Evolutionary conservation across 2,797 vertebrate species (phyloP).

Genomic region (Ciconia nigra): DNA sequence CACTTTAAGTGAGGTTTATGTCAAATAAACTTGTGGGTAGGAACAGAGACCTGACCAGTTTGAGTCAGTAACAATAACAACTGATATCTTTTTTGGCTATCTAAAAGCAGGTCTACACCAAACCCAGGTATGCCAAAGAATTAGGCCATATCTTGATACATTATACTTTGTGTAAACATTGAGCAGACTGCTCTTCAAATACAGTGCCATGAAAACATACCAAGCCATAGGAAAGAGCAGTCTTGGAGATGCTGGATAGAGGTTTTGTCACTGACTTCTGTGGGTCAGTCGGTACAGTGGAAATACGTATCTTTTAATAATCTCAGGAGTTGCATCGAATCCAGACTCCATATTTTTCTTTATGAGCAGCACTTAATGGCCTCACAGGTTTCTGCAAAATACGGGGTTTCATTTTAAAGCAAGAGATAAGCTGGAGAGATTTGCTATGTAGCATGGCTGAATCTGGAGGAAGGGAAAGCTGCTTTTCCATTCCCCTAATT

Average conservation of each 20-base stretch:
- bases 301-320: background rate
- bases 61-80: background rate
- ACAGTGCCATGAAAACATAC: background rate
- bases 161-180: background rate
- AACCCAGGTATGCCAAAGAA: background rate
- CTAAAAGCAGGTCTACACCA: background rate
- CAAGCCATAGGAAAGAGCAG: background rate
- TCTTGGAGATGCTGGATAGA: background rate
- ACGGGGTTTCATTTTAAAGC: background rate
- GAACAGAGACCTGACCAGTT: background rate
- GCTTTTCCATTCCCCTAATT: background rate
- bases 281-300: background rate
- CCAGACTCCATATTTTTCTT: background rate
- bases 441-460: background rate
- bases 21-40: background rate
- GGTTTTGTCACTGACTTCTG: background rate
- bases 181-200: background rate
- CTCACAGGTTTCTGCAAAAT: background rate
- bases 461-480: background rate
- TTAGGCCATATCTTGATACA: background rate
- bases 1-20: background rate
- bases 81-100: background rate
- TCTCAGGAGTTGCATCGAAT: background rate
- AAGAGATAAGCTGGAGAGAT: background rate
- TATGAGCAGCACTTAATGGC: background rate